A percentile compares a stretch with the other conserved stretches of the same genome.
These are phyloP conservation scores for Caenorhabditis angaria DNA, from an alignment of 2,888 invertebrate species.

Conservation along the genomic window DNA sequence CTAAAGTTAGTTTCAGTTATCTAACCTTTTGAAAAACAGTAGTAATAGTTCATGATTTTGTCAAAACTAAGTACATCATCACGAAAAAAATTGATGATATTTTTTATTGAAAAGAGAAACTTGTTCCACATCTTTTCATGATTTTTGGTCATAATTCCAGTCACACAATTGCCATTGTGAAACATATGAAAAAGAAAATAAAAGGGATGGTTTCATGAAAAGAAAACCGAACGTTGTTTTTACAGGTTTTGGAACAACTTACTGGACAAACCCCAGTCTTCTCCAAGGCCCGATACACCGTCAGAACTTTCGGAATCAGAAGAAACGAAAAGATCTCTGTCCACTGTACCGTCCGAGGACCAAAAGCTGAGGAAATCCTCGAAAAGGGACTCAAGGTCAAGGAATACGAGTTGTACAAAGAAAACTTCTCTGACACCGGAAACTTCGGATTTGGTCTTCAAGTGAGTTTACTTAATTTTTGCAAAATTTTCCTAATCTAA, in stretches of 20 bases:
- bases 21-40: no score
- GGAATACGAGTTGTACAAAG: conserved; percentile 96
- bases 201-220: no score
- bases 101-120: background rate
- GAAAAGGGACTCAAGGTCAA: conserved; percentile 97
- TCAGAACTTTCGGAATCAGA: conserved; percentile 96
- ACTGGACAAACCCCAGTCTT: conserved; percentile 99
- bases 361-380: conserved; percentile 98
- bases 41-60: no score
- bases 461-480: conserved; percentile 13
- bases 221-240: no score
- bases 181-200: background rate
- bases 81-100: no score
- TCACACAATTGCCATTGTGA: background rate
- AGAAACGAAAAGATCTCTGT: conserved; percentile 99
- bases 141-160: background rate
- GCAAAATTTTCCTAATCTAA: no score
- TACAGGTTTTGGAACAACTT: conserved; percentile 82
- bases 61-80: no score
- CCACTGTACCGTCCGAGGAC: conserved; percentile 97
- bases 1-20: conserved; percentile 77
- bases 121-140: background rate
- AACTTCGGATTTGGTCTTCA: conserved; percentile 98
- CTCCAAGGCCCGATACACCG: conserved; percentile 96
- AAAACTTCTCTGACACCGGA: conserved; percentile 89